These are phyloP conservation scores for Orthochromis indermauri DNA, from an alignment of 2,113 vertebrate species.

Conservation along the genomic window DNA sequence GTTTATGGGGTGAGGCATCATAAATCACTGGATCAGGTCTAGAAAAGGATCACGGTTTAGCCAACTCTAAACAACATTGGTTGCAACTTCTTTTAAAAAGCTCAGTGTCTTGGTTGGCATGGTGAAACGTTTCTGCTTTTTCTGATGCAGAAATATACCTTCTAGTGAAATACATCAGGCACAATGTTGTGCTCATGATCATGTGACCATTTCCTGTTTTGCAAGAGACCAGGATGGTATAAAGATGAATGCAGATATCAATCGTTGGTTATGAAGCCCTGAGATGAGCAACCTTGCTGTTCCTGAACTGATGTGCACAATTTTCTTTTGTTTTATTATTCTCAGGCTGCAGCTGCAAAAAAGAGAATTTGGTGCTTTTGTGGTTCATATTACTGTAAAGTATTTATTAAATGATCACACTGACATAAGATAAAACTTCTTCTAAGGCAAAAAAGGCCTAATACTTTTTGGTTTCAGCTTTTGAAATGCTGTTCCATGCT, in stretches of 20 bases:
- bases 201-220: background rate
- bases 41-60: background rate
- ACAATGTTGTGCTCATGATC: background rate
- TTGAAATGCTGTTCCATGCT: background rate
- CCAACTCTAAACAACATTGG: background rate
- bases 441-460: background rate
- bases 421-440: background rate
- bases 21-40: background rate
- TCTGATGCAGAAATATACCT: background rate
- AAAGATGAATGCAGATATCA: background rate
- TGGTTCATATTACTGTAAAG: background rate
- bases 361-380: background rate
- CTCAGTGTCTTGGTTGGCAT: background rate
- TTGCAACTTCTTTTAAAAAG: background rate
- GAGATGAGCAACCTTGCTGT: background rate
- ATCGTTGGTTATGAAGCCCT: background rate
- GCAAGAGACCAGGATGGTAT: background rate
- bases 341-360: background rate
- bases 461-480: background rate
- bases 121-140: rapidly evolving
- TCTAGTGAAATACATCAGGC: background rate
- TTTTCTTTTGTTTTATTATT: background rate
- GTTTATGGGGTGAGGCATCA: background rate
- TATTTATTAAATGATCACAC: background rate
- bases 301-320: background rate